Evolutionary conservation across 2,888 invertebrate genomes (phyloP).

Genomic region (Melanostoma mellinum): DNA sequence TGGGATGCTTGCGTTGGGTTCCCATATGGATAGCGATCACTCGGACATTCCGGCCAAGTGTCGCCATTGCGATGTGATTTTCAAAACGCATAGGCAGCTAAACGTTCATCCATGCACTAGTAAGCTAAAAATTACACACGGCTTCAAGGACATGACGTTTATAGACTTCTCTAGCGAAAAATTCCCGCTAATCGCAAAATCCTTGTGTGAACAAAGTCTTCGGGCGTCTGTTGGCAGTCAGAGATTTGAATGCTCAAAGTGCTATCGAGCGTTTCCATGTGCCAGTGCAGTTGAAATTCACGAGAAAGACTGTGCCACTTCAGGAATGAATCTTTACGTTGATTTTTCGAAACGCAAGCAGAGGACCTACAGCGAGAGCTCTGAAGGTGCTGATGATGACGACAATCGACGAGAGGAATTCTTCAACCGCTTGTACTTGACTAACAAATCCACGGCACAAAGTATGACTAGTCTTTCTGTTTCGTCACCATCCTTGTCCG

Average conservation of each 20-base stretch:
- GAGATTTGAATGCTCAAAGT: constrained; percentile 87
- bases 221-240: constrained; percentile 84
- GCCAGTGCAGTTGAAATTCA: constrained; percentile 87
- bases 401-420: constrained; percentile 86
- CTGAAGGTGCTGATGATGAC: constrained; percentile 66
- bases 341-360: constrained; percentile 74
- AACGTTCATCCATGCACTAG: constrained; percentile 87
- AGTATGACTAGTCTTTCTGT: constrained; percentile 73
- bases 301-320: constrained; percentile 83
- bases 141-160: constrained; percentile 88
- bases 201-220: constrained; percentile 87
- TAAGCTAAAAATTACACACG: constrained; percentile 80
- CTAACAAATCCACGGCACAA: constrained; percentile 84
- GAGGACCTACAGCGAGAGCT: constrained; percentile 73
- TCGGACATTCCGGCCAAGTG: constrained; percentile 88
- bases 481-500: constrained; percentile 72
- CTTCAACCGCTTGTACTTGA: constrained; percentile 90
- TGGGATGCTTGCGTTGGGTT: constrained; percentile 84
- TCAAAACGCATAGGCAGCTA: constrained; percentile 88
- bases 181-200: constrained; percentile 90
- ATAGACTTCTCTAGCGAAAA: constrained; percentile 92
- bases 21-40: constrained; percentile 87
- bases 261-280: constrained; percentile 88
- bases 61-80: constrained; percentile 88
- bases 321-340: constrained; percentile 43